Evolutionary conservation across 1,140 invertebrate species (phyloP), one percentile per base, ranked within the genome.

Genomic region (Drosophila lacteicornis): DNA sequence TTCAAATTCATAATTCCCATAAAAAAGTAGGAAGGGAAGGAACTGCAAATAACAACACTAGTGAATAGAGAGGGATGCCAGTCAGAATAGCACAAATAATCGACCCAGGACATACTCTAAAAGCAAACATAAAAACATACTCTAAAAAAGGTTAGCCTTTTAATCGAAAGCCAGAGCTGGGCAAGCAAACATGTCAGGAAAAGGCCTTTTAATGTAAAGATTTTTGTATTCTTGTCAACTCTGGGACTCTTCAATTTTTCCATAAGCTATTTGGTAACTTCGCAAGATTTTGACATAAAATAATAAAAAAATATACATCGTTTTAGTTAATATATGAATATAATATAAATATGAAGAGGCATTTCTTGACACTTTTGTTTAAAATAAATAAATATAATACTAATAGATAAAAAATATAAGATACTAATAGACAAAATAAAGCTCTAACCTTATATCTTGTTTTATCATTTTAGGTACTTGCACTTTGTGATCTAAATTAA

Each of bases 1-100:
- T 76, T 79, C 55, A 78, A 75, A 87, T 77, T 83, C 68, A 83
- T 83, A 83, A 66, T 75, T 70, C 46, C 51, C 15, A 68, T 63
- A 53, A 57, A 47, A 53, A 62, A 19, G 25, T 8, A 30, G 46
- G 40, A 53, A 62, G 25, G 33, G 13, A 38, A 51, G 38, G 19
- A 56, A 43, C 56, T 47, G 30, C 22, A 38, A 69, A 40, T 27
- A 60, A 22, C n/a, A 56, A 53, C 40, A 60, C 19, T 19, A 19
- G 19, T 4, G 17, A 73, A 60, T 46, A 30, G 22, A 25, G 7
- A 12, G 27, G 11, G 33, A 36, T 42, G 55, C 27, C 38, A 36
- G 59, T 51, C 66, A 58, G 43, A 43, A n/a, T 19, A 50, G 17
- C 49, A 17, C 45, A 9, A 25, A 19, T 36, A 53, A 38, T 53